These are phyloP conservation scores for Semibalanus balanoides DNA, from an alignment of 1,140 invertebrate species.

Conservation along the genomic window DNA sequence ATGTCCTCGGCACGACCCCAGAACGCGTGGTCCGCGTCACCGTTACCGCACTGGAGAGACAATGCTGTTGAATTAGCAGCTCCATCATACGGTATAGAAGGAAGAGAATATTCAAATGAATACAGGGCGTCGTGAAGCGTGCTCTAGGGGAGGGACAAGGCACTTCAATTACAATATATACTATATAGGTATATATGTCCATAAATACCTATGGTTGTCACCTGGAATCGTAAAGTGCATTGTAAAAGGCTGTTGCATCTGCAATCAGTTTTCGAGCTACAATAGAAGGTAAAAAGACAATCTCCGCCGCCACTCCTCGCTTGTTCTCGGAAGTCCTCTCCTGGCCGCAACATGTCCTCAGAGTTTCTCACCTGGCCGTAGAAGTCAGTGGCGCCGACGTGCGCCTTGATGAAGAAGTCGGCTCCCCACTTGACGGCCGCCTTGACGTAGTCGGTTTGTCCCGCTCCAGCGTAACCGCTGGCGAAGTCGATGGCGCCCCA, in stretches of 20 bases:
- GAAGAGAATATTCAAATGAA: too few species aligned
- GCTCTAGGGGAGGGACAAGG: too few species aligned
- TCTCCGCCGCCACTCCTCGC: too few species aligned
- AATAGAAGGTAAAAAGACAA: too few species aligned
- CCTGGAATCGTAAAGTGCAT: too few species aligned
- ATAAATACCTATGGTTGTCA: too few species aligned
- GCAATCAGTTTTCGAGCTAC: too few species aligned
- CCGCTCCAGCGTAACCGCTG: constrained; percentile 12
- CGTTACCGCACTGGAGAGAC: constrained; percentile 22
- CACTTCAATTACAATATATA: background rate
- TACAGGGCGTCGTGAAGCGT: too few species aligned
- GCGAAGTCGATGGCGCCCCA: constrained; percentile 27
- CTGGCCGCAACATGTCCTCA: background rate
- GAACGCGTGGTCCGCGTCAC: constrained; percentile 21
- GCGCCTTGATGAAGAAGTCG: constrained; percentile 16
- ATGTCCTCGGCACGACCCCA: constrained; percentile 30
- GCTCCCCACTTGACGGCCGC: constrained; percentile 14
- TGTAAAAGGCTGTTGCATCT: too few species aligned
- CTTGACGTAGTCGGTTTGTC: constrained; percentile 11
- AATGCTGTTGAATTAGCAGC: too few species aligned
- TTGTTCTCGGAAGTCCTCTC: too few species aligned
- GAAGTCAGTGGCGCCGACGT: constrained; percentile 11
- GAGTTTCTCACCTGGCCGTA: constrained; percentile 24
- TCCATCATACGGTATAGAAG: too few species aligned
- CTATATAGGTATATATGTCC: background rate